Conservation (phyloP, 2,888 invertebrate species). For the Apotomis capreana region DNA sequence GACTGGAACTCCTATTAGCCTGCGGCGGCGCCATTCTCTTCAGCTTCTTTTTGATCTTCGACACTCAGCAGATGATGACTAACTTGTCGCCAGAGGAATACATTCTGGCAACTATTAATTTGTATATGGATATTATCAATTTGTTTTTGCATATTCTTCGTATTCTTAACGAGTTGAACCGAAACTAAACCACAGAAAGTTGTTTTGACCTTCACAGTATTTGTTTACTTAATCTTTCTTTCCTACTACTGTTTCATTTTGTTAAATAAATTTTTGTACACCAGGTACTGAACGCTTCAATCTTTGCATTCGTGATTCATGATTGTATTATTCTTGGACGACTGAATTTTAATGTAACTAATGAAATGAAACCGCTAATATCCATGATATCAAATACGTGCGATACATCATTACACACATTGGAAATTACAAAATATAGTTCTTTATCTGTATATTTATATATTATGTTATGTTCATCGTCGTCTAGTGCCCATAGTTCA, state of each 20-base stretch:
- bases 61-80: constrained; percentile 93
- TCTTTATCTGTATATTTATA: no score
- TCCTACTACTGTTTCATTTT: no score
- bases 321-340: not conserved
- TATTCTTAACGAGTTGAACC: constrained; percentile 85
- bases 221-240: no score
- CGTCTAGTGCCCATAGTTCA: no score
- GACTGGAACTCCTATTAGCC: constrained; percentile 87
- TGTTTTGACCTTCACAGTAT: not conserved
- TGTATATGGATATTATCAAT: constrained; percentile 94
- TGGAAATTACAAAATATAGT: no score
- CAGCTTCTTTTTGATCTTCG: constrained; percentile 91
- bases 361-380: not conserved
- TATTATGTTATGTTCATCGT: no score
- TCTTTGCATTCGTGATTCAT: not conserved
- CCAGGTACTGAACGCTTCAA: not conserved
- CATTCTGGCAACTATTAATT: constrained; percentile 92
- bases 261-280: no score
- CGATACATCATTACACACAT: no score
- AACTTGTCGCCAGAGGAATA: constrained; percentile 93
- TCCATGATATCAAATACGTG: not conserved
- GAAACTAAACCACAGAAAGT: constrained; percentile 64
- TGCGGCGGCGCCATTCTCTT: constrained; percentile 90
- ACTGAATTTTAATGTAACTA: not conserved
- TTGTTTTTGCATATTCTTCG: constrained; percentile 91